Evolutionary conservation across 2,888 invertebrate species (phyloP).

Genomic region (Sesia bembeciformis): DNA sequence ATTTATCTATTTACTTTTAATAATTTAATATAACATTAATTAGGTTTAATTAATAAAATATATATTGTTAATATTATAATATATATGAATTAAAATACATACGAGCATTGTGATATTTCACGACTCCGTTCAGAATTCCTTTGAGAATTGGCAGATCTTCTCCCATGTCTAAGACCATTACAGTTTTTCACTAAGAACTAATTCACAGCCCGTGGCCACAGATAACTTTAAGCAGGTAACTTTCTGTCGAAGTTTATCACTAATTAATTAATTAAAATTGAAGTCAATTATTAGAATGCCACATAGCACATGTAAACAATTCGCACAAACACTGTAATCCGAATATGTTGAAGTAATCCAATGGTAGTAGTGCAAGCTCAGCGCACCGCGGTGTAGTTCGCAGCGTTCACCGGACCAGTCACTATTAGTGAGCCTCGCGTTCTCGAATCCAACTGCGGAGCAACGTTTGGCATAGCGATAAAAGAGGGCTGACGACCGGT

Average conservation of each 20-base stretch:
- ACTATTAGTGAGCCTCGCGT: constrained; percentile 48
- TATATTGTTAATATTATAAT: no score
- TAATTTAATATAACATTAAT: neutral
- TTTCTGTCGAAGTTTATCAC: constrained; percentile 25
- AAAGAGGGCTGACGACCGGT: constrained; percentile 71
- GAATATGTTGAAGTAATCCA: constrained; percentile 44
- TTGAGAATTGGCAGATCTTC: constrained; percentile 93
- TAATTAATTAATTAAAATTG: constrained; percentile 11
- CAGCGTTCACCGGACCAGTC: constrained; percentile 33
- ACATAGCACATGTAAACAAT: constrained; percentile 40
- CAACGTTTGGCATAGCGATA: constrained; percentile 57
- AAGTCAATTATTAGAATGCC: constrained; percentile 39
- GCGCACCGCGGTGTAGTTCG: constrained; percentile 38
- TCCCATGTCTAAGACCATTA: constrained; percentile 80
- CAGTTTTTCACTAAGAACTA: constrained; percentile 60
- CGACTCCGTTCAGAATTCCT: constrained; percentile 92
- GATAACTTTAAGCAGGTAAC: constrained; percentile 61
- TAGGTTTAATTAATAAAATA: constrained; percentile 2
- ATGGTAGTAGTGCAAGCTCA: constrained; percentile 21
- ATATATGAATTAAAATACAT: constrained; percentile 67
- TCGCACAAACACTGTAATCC: constrained; percentile 67
- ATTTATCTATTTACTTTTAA: constrained; percentile 2
- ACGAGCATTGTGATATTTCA: constrained; percentile 95
- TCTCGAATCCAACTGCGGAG: constrained; percentile 49
- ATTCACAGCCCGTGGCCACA: constrained; percentile 69